These are phyloP conservation scores for Proteles cristata DNA, from an alignment of 2,113 vertebrate species.

Conservation along the genomic window DNA sequence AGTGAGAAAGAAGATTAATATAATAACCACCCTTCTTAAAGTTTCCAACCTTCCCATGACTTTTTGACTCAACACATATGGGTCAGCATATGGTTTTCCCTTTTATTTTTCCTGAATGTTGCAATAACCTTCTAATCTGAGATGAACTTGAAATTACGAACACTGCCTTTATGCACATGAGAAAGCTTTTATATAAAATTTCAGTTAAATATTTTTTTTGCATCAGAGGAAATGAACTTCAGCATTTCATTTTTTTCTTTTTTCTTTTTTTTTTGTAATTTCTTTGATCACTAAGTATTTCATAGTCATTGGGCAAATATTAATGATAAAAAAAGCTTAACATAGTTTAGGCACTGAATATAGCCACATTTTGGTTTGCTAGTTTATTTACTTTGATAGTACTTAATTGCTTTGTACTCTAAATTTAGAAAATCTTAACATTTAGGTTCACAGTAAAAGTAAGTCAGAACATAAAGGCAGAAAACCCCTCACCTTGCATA, in stretches of 20 bases:
- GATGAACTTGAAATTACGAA: not conserved
- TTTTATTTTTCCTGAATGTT: conserved; percentile 6
- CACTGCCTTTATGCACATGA: not conserved
- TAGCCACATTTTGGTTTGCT: not conserved
- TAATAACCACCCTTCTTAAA: not conserved
- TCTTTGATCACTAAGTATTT: not conserved
- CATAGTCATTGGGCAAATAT: not conserved
- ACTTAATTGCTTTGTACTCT: not conserved
- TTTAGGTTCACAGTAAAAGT: not conserved
- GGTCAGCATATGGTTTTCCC: not conserved
- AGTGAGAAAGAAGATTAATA: not conserved
- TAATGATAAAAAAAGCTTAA: not conserved
- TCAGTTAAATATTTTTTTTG: not conserved
- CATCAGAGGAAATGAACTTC: not conserved
- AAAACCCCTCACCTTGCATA: not conserved
- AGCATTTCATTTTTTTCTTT: not conserved
- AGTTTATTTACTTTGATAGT: not conserved
- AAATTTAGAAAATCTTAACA: not conserved
- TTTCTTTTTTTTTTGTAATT: not conserved
- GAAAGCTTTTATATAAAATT: not conserved
- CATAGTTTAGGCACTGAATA: not conserved
- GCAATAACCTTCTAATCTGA: not conserved
- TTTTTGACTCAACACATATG: not conserved
- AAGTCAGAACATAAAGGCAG: not conserved
- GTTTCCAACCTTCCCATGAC: not conserved